Evolutionary conservation across 2,888 invertebrate genomes (phyloP).

Genomic region (Formica aserva): DNA sequence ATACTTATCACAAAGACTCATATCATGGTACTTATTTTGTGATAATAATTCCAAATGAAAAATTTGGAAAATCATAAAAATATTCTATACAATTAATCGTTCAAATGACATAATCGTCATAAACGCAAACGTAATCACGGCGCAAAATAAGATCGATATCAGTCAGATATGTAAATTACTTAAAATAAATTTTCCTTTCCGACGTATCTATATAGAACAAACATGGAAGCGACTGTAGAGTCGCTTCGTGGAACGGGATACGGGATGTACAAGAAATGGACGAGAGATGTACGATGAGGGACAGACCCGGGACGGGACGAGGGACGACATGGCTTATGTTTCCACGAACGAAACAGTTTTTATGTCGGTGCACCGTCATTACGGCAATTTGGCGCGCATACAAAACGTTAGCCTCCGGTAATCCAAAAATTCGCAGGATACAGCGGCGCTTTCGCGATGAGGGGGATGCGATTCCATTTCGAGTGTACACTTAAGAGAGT

Average conservation of each 20-base stretch:
- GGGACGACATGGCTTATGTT: constrained; percentile 63
- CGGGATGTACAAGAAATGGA: constrained; percentile 64
- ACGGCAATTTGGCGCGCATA: constrained; percentile 79
- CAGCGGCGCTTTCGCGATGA: constrained; percentile 44
- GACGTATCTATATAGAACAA: not conserved
- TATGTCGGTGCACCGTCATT: constrained; percentile 77
- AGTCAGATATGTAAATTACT: not conserved
- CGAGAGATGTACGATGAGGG: constrained; percentile 40
- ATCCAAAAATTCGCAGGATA: constrained; percentile 68
- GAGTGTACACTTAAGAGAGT: constrained; percentile 36
- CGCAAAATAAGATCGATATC: not conserved
- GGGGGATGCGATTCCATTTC: constrained; percentile 44
- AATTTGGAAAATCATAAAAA: not conserved
- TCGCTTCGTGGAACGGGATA: constrained; percentile 31
- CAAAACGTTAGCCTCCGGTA: constrained; percentile 66
- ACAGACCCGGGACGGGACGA: constrained; percentile 31
- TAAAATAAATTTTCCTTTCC: not conserved
- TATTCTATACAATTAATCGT: not conserved
- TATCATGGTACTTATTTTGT: not conserved
- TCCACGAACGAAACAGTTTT: constrained; percentile 79
- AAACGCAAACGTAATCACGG: not conserved
- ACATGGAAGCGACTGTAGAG: not conserved
- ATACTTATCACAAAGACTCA: not conserved
- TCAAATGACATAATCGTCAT: not conserved
- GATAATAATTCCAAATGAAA: not conserved